Evolutionary conservation across 2,797 vertebrate genomes (phyloP), one percentile per base, ranked within the genome.

Genomic region (Rhynchonycteris naso): DNA sequence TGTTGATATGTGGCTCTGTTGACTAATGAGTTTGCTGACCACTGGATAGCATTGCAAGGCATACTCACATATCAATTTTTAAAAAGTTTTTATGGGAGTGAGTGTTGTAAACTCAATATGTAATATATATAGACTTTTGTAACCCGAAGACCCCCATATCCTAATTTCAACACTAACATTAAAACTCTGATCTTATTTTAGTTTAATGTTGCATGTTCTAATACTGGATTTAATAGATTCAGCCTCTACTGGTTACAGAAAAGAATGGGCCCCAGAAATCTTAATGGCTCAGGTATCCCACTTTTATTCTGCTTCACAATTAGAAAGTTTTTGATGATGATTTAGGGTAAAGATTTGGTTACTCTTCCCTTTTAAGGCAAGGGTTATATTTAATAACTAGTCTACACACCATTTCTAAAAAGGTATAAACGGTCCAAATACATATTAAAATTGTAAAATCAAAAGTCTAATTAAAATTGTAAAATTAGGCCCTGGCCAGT

Each of bases 101-200:
- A 43, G 7, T 43, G 38, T 43, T 43, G 38, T 43, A 43, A 43
- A 43, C 38, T 43, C 7, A 7, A 43, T 43, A 43, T 43, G 38
- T 43, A 43, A 43, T 43, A 43, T 43, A 43, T 43, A 4, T 4
- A 43, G 38, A 43, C 38, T 43, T 43, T 43, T 43, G 38, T 43
- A 43, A 43, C 38, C 38, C 7, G 38, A 43, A 43, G 38, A 43
- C 38, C 38, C 38, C 38, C 7, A 7, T 43, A 89, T 82, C 35
- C 58, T 68, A 93, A 91, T 91, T 94, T 81, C 80, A 88, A 81
- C 33, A 80, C 83, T 78, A 93, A 63, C 28, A 59, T 89, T 92
- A 87, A 95, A 89, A 35, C 15, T 61, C 58, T 75, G 4, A 80
- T 74, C 14, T 89, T 79, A 79, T 74, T 83, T 93, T 85, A 82